Conservation (phyloP, 2,113 vertebrate species). For the Sterna hirundo region DNA sequence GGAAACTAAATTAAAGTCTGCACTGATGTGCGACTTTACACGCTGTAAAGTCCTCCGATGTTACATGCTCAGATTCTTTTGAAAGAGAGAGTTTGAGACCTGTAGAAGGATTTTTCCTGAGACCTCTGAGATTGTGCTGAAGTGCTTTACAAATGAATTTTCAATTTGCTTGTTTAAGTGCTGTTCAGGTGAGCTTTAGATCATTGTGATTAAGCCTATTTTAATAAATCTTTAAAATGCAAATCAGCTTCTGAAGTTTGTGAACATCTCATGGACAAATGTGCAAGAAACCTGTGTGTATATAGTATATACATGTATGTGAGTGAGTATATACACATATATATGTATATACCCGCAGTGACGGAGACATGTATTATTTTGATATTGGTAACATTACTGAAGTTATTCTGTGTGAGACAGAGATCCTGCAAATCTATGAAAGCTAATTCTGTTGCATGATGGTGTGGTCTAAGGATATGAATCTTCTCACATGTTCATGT, state of each 20-base stretch:
- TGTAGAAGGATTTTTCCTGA: neutral
- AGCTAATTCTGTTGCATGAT: neutral
- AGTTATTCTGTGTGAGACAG: neutral
- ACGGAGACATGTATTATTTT: neutral
- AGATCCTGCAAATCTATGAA: neutral
- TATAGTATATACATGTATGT: neutral
- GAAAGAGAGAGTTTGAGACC: neutral
- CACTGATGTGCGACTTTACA: fast-evolving
- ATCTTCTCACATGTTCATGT: neutral
- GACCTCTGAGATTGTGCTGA: neutral
- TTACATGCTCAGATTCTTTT: neutral
- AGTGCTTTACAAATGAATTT: neutral
- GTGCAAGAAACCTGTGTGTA: neutral
- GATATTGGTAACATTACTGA: neutral
- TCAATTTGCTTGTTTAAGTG: neutral
- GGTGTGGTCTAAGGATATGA: neutral
- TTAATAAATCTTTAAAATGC: neutral
- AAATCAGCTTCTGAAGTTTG: neutral
- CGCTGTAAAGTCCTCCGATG: neutral
- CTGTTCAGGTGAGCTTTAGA: neutral
- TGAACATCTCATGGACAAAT: neutral
- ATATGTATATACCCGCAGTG: neutral
- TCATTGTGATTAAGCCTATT: neutral
- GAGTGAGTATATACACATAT: neutral
- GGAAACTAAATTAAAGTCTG: neutral